Evolutionary conservation across 2,797 vertebrate genomes (phyloP).

Genomic region (Scyliorhinus canicula): DNA sequence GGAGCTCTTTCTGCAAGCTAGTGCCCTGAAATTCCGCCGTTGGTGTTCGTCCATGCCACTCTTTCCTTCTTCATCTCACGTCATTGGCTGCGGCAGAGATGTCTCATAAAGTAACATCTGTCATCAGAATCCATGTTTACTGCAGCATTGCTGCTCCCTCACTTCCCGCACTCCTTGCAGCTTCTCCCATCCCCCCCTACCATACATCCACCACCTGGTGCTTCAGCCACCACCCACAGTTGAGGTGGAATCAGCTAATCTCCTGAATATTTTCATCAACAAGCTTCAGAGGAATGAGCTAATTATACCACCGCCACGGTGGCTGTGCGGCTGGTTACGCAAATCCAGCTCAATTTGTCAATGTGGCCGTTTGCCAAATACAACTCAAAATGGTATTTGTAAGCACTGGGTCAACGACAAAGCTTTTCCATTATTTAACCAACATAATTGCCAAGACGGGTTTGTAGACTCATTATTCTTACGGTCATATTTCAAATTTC

Average conservation of each 20-base stretch:
- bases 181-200: background rate
- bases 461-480: conserved; percentile 72
- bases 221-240: conserved; percentile 78
- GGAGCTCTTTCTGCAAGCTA: background rate
- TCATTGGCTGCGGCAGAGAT: background rate
- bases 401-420: conserved; percentile 77
- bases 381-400: conserved; percentile 71
- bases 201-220: conserved; percentile 77
- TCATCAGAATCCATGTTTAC: conserved; percentile 15
- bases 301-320: conserved; percentile 85
- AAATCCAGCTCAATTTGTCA: conserved; percentile 63
- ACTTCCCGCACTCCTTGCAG: background rate
- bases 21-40: background rate
- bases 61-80: background rate
- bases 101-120: conserved; percentile 22
- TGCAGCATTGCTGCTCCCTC: background rate
- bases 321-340: conserved; percentile 56
- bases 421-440: conserved; percentile 68
- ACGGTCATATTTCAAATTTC: conserved; percentile 65
- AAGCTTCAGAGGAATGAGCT: conserved; percentile 85
- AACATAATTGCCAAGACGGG: conserved; percentile 72
- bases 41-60: background rate
- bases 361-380: conserved; percentile 70
- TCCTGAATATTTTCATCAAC: conserved; percentile 94
- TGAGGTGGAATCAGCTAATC: conserved; percentile 74